Evolutionary conservation across 2,797 vertebrate genomes (phyloP).

Genomic region (Eleutherodactylus coqui): DNA sequence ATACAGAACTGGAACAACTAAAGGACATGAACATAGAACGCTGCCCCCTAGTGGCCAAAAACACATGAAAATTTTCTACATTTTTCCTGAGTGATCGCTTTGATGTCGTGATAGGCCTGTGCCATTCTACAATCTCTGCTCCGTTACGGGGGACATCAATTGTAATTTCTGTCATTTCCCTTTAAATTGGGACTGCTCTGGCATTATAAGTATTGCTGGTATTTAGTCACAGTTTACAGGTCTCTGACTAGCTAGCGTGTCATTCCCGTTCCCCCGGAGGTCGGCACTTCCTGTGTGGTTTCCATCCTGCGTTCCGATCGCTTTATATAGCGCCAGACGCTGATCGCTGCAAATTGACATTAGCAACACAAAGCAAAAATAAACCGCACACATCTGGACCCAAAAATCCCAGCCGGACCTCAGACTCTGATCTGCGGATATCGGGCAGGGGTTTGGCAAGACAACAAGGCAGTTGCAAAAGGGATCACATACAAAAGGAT

Average conservation of each 20-base stretch:
- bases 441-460: background rate
- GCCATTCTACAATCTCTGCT: too few relatives aligned
- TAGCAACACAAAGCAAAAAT: background rate
- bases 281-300: constrained; percentile 40
- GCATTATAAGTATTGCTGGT: background rate
- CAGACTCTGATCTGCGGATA: background rate
- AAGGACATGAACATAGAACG: background rate
- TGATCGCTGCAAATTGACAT: constrained; percentile 38
- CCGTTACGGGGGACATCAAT: too few relatives aligned
- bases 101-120: background rate
- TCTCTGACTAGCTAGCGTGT: background rate
- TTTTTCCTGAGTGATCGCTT: background rate
- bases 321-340: constrained; percentile 19
- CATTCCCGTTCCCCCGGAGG: background rate
- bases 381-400: constrained; percentile 34
- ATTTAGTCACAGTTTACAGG: background rate
- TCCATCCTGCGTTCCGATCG: too few relatives aligned
- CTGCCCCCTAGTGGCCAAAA: background rate
- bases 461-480: background rate
- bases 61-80: background rate
- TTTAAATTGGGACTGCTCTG: background rate
- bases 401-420: background rate
- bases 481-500: background rate
- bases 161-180: background rate
- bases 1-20: background rate